Base-by-base conservation (phyloP, 2,888 invertebrate genomes). In the Zygothrica quintamaculata region DNA sequence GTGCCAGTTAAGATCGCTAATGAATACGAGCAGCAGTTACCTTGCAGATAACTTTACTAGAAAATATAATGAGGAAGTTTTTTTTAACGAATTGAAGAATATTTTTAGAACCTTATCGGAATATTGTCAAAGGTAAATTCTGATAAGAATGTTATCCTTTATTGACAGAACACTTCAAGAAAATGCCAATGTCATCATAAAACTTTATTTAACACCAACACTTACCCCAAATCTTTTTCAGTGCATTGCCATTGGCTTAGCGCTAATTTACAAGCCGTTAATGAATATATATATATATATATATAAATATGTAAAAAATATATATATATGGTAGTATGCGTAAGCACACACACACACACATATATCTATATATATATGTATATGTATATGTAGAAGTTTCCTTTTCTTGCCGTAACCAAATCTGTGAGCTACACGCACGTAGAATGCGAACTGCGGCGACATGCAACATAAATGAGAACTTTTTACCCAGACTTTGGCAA, bases 351-450 rank as follows among this genome's bases (percentile, higher is more conserved):
- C 8, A 26, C 8, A 8, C 8, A 8, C 26, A 8, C 8, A 26
- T 26, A 26, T 26, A 26, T 26, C 5, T 29, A 22, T 46, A 12
- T 37, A 34, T 48, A 29, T 16, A 42, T 34, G 13, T 42, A 12
- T 13, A 18, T 39, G 2, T 18, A 6, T 39, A 18, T 39, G 9
- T 18, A 9, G 1, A n/a, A n/a, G 29, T 29, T 8, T 7, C 36
- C 40, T 48, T 40, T 42, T 13, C 26, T 53, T 59, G 58, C 62
- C 71, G 71, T 71, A 67, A 71, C 40, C 25, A 72, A 72, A 71
- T 84, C 75, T 84, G 75, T 62, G 70, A 64, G 75, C 68, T 64
- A 68, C 59, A 84, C 84, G 84, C 80, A 80, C 79, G 79, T 74
- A 78, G 81, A 79, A 79, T 82, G 76, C 69, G 61, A 68, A 77